Conservation (phyloP, 2,113 vertebrate species). For the Salvelinus sp. region DNA sequence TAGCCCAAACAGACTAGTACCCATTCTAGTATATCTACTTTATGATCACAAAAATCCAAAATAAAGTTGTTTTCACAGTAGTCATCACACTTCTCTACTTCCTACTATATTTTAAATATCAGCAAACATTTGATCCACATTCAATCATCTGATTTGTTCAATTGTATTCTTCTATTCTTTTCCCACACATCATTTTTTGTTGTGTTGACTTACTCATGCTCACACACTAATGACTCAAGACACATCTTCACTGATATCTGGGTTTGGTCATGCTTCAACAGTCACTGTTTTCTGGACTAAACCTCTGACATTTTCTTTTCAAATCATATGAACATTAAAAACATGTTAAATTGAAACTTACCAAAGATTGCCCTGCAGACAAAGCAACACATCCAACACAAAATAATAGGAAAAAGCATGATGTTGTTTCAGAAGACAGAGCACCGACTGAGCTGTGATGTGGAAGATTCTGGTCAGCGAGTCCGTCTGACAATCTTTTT, state of each 20-base stretch:
- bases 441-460: background rate
- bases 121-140: background rate
- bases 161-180: background rate
- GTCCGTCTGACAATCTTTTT: slow-evolving; percentile 8
- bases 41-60: too few species aligned
- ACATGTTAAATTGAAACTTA: slow-evolving; percentile 14
- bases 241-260: too few species aligned
- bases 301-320: background rate
- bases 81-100: background rate
- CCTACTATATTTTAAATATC: background rate
- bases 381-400: slow-evolving; percentile 38
- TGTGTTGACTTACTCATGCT: background rate
- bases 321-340: background rate
- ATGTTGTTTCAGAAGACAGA: background rate
- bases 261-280: background rate
- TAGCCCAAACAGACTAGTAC: too few species aligned
- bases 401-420: slow-evolving; percentile 54
- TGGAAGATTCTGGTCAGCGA: background rate
- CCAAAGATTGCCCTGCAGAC: slow-evolving; percentile 33
- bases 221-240: background rate
- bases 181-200: background rate
- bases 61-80: background rate
- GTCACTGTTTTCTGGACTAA: background rate
- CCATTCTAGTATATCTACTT: too few species aligned
- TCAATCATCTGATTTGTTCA: background rate